Evolutionary conservation across 2,888 invertebrate genomes (phyloP), one percentile per base, ranked within the genome.

Genomic region (Terebella lapidaria): DNA sequence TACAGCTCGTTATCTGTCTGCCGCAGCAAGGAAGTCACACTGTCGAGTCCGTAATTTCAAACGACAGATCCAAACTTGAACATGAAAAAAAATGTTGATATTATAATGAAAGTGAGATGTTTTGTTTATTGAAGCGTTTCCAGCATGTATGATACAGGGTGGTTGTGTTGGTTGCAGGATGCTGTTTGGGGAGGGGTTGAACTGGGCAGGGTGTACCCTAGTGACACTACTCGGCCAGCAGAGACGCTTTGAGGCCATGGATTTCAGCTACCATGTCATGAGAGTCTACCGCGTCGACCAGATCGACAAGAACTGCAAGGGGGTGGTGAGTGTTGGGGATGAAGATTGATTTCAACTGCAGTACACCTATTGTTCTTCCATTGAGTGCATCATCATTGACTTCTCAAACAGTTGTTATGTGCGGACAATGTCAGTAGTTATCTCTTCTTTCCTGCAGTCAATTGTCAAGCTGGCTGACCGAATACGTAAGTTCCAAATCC

Each of bases 171-270:
- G 10, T 54, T 51, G 15, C 60, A 70, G 92, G 79, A 93, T 95
- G 82, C 82, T 96, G 64, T 97, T 95, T 82, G 96, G 96, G 4
- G 96, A 97, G 81, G 95, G 96, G 0, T 84, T 96, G 0, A 92
- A 96, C 80, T 97, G 96, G 96, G 96, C 95, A 5, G 96, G 95
- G 0, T 94, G 95, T 79, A 89, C 94, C n/a, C 92, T 96, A 86
- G 91, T 96, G 63, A 89, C 92, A 1, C 84, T 97, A 46, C 84
- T 97, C 28, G 94, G 93, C 0, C 96, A 97, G 75, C 94, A 95
- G 82, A 84, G 92, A 45, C 84, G 95, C 61, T 96, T 96, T 80
- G 94, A 96, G 78, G 93, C 94, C 2, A 85, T 96, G 55, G 96
- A 97, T 84, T 96, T 94, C 84, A 94, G 93, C 82, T 96, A 97